phyloP scores from a whole-genome alignment of 2,888 invertebrate genomes.

The Crossocerus cetratus region DNA sequence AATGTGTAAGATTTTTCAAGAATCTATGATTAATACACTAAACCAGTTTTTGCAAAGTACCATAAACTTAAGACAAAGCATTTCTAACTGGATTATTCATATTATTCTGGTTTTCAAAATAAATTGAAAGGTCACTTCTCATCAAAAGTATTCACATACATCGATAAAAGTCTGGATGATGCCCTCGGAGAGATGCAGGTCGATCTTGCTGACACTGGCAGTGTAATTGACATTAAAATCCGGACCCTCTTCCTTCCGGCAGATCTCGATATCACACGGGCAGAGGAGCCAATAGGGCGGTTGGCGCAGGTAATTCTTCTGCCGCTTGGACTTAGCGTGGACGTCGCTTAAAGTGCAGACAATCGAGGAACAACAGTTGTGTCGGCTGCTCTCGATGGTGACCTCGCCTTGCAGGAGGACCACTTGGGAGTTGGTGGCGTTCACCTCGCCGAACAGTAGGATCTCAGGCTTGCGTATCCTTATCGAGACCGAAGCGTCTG shows the following conservation, averaged over 20 bases:
- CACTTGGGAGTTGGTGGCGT: conserved; percentile 81
- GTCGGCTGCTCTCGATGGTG: conserved; percentile 84
- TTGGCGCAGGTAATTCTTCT: conserved; percentile 78
- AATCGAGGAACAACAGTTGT: conserved; percentile 82
- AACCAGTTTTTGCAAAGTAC: no score
- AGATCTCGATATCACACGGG: conserved; percentile 85
- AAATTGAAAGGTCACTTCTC: no score
- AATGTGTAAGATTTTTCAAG: no score
- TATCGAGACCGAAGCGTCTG: conserved; percentile 84
- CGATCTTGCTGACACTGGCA: conserved; percentile 83
- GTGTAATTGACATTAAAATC: conserved; percentile 84
- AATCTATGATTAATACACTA: no score
- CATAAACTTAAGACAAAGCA: no score
- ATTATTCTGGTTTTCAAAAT: no score
- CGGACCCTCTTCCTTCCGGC: conserved; percentile 80
- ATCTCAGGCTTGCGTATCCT: conserved; percentile 88
- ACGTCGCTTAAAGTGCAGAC: conserved; percentile 82
- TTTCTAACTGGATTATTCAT: no score
- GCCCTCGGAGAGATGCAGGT: conserved; percentile 85
- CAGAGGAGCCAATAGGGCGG: conserved; percentile 80
- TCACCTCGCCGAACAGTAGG: conserved; percentile 84
- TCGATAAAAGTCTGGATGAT: conserved; percentile 85
- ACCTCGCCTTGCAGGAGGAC: conserved; percentile 84
- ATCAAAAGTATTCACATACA: no score
- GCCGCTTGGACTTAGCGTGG: conserved; percentile 82